Conservation (phyloP, 2,888 invertebrate genomes). For the Exephanes ischioxanthus region DNA sequence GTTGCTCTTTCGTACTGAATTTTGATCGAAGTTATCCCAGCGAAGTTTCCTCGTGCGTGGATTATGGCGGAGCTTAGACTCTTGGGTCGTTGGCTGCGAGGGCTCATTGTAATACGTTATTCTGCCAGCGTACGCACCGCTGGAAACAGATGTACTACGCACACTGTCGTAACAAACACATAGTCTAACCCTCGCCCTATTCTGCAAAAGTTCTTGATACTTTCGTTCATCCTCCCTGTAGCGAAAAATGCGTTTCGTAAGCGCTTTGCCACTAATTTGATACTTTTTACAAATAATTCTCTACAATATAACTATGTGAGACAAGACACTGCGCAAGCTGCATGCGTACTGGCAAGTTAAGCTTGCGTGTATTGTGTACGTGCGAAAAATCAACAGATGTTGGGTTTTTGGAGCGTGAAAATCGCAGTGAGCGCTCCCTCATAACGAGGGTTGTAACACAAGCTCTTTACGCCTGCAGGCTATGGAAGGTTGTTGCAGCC, state of each 20-base stretch:
- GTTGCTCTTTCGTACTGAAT: conserved; percentile 23
- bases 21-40: not conserved
- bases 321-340: not conserved
- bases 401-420: conserved; percentile 55
- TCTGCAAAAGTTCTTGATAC: not conserved
- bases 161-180: not conserved
- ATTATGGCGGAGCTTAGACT: conserved; percentile 5
- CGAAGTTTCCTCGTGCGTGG: conserved; percentile 2
- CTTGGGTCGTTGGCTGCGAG: conserved; percentile 8
- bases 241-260: conserved; percentile 21
- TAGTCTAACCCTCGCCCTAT: not conserved
- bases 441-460: not conserved
- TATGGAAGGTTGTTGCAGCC: not conserved
- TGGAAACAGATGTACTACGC: conserved; percentile 33
- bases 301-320: not conserved
- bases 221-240: not conserved
- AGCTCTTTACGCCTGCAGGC: not conserved
- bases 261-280: not conserved
- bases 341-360: not conserved
- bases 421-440: conserved; percentile 4
- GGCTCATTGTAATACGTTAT: conserved; percentile 6
- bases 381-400: conserved; percentile 57
- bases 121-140: conserved; percentile 3
- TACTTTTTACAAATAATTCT: not conserved
- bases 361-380: not conserved